Evolutionary conservation across 2,113 vertebrate species (phyloP).

Genomic region (rat (Rattus norvegicus)): GRCr8 NC_086022.1:68672501-68673000

Average conservation of each 20-base stretch:
- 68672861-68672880: neutral
- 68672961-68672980: neutral
- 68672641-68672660: neutral
- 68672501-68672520: slow-evolving; percentile 28
- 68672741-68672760: neutral
- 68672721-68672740: neutral
- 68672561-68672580: neutral
- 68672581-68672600: neutral
- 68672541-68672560: neutral
- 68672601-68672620: neutral
- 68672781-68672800: neutral
- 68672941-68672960: neutral
- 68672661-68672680: neutral
- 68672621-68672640: rapidly evolving
- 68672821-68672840: neutral
- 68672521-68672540: neutral
- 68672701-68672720: neutral
- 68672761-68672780: neutral
- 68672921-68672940: neutral
- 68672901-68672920: neutral
- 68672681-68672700: neutral
- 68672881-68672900: neutral
- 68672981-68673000: too few species aligned
- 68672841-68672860: neutral
- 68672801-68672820: neutral